These are phyloP conservation scores for Panonychus citri DNA, from an alignment of 1,140 invertebrate species.

Conservation along the genomic window DNA sequence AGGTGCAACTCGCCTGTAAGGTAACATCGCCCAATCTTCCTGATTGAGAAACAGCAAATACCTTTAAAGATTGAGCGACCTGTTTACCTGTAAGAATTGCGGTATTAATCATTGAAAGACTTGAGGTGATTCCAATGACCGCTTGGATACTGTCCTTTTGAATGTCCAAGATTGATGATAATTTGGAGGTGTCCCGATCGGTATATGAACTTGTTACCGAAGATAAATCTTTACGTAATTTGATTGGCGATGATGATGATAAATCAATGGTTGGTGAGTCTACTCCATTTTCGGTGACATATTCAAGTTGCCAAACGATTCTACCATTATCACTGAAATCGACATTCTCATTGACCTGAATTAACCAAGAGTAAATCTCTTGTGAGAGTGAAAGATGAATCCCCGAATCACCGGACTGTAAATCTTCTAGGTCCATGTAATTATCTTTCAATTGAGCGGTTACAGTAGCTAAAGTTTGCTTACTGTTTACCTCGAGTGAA, in stretches of 20 bases:
- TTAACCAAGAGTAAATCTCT: conserved; percentile 67
- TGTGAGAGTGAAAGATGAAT: conserved; percentile 24
- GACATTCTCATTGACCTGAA: conserved; percentile 59
- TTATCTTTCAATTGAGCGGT: conserved; percentile 39
- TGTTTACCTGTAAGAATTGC: conserved; percentile 78
- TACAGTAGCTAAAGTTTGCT: conserved; percentile 58
- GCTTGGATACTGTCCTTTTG: conserved; percentile 84
- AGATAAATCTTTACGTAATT: conserved; percentile 23
- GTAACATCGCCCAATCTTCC: conserved; percentile 85
- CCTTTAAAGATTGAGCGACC: conserved; percentile 79
- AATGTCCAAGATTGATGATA: conserved; percentile 58
- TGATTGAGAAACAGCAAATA: conserved; percentile 76
- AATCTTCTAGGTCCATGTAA: not conserved
- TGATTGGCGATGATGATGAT: too few species aligned
- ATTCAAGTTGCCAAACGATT: conserved; percentile 52
- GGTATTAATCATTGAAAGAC: conserved; percentile 57
- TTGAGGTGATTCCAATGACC: conserved; percentile 79
- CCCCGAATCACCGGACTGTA: not conserved
- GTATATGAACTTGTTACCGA: too few species aligned
- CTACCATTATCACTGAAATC: conserved; percentile 45
- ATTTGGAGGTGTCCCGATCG: conserved; percentile 37
- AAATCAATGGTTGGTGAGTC: not conserved
- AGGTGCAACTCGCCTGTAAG: conserved; percentile 77
- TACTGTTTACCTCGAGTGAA: conserved; percentile 51
- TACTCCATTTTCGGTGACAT: conserved; percentile 21